phyloP scores from a whole-genome alignment of 1,140 invertebrate genomes.

The Phortica variegata region DNA sequence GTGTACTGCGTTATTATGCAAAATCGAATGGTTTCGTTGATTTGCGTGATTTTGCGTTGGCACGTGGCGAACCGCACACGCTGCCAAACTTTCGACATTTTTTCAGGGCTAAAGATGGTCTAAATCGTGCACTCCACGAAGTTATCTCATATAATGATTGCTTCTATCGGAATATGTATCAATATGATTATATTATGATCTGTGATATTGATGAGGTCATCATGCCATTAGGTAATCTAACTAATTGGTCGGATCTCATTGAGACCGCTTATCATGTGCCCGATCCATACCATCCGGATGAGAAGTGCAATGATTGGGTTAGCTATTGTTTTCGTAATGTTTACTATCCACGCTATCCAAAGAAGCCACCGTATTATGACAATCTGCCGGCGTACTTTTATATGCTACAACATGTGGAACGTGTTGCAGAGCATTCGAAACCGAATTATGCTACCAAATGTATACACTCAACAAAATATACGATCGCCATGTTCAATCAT shows the following conservation, averaged over 20 bases:
- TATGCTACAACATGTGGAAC: slow-evolving; percentile 86
- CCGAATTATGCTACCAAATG: slow-evolving; percentile 87
- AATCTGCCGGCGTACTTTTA: slow-evolving; percentile 83
- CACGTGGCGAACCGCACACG: slow-evolving; percentile 74
- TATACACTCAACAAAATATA: slow-evolving; percentile 83
- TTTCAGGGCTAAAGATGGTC: slow-evolving; percentile 78
- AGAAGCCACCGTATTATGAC: slow-evolving; percentile 71
- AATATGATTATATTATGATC: slow-evolving; percentile 84
- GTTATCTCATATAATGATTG: slow-evolving; percentile 95
- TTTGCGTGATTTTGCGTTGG: slow-evolving; percentile 69
- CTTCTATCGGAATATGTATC: slow-evolving; percentile 85
- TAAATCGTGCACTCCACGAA: slow-evolving; percentile 85
- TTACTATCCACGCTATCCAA: slow-evolving; percentile 86
- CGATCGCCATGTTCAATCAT: slow-evolving; percentile 84
- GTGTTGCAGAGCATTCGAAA: slow-evolving; percentile 83
- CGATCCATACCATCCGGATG: neutral
- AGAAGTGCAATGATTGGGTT: slow-evolving; percentile 6
- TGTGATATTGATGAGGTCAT: slow-evolving; percentile 92
- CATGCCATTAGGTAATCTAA: slow-evolving; percentile 64
- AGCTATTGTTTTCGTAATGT: slow-evolving; percentile 88
- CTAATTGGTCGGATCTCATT: slow-evolving; percentile 17
- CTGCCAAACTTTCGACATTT: slow-evolving; percentile 78
- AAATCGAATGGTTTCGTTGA: slow-evolving; percentile 69
- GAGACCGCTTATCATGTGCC: slow-evolving; percentile 6
- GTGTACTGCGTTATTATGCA: slow-evolving; percentile 70